Conservation (phyloP, 2,797 vertebrate species). For the Crocidura indochinensis region DNA sequence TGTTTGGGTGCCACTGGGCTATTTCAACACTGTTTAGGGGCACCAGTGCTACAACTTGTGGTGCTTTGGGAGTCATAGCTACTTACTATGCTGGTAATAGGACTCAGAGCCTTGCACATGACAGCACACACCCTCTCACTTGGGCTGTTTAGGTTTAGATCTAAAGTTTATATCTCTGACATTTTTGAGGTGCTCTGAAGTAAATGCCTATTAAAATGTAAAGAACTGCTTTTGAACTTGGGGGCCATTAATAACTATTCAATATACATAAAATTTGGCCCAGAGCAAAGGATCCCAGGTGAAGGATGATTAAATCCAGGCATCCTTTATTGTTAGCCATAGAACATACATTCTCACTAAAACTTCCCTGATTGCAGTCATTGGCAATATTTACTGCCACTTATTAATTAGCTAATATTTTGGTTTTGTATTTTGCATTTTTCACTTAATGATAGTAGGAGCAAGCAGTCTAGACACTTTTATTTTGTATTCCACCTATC, state of each 20-base stretch:
- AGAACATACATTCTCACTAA: neutral
- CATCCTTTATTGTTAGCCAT: neutral
- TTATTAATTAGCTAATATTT: constrained; percentile 55
- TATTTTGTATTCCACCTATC: neutral
- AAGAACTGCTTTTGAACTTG: constrained; percentile 48
- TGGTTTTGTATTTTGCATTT: constrained; percentile 6
- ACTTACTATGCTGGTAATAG: no score
- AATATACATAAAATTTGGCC: constrained; percentile 76
- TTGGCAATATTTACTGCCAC: constrained; percentile 24
- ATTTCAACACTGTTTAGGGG: no score
- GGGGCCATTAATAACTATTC: constrained; percentile 72
- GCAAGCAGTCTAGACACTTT: neutral
- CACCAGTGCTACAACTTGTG: no score
- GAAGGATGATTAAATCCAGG: constrained; percentile 68
- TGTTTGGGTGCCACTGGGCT: no score
- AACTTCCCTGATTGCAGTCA: constrained; percentile 17
- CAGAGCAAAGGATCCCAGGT: constrained; percentile 30
- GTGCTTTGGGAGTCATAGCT: no score
- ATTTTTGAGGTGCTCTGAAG: neutral
- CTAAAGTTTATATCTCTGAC: neutral
- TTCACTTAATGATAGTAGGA: neutral
- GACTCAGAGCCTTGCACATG: no score
- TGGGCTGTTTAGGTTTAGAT: no score
- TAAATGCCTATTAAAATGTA: constrained; percentile 38
- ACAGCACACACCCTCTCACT: no score